A percentile compares a stretch with the other conserved stretches of the same genome.
These are phyloP conservation scores for Hydrozoanthus gracilis DNA, from an alignment of 92 coral and sea anemone species.

Conservation along the genomic window DNA sequence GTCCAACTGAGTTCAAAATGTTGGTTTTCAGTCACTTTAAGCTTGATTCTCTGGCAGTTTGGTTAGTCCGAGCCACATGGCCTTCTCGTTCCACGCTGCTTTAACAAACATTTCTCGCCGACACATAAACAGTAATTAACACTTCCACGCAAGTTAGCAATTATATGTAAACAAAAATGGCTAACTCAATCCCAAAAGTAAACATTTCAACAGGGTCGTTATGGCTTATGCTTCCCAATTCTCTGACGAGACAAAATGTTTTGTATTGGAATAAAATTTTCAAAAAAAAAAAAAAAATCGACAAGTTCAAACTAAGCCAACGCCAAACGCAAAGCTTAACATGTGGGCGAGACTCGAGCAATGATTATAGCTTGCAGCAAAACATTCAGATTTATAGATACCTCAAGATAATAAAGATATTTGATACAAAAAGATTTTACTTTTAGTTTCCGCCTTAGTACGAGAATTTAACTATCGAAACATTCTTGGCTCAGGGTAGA, in stretches of 20 bases:
- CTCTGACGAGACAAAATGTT: constrained; percentile 13
- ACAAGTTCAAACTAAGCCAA: not conserved
- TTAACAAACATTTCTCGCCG: constrained; percentile 49
- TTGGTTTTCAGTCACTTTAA: not conserved
- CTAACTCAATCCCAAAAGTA: constrained; percentile 39
- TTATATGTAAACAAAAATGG: constrained; percentile 34
- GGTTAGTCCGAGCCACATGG: constrained; percentile 24
- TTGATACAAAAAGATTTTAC: constrained; percentile 2
- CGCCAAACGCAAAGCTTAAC: not conserved
- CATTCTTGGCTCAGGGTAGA: too few species aligned
- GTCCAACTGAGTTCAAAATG: not conserved
- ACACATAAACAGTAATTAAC: constrained; percentile 49
- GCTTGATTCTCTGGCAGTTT: not conserved
- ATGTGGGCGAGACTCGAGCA: not conserved
- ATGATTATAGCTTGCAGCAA: not conserved
- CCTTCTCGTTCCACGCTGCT: constrained; percentile 36
- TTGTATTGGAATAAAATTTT: constrained; percentile 11
- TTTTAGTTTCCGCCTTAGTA: not conserved
- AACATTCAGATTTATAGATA: not conserved
- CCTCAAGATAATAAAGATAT: not conserved
- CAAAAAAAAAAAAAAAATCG: not conserved
- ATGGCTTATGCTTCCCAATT: constrained; percentile 13
- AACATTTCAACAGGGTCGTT: constrained; percentile 32
- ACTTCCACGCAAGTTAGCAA: constrained; percentile 37
- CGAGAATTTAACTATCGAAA: too few species aligned